Conservation (phyloP, 2,888 invertebrate genomes). For the Drosophila merina region DNA sequence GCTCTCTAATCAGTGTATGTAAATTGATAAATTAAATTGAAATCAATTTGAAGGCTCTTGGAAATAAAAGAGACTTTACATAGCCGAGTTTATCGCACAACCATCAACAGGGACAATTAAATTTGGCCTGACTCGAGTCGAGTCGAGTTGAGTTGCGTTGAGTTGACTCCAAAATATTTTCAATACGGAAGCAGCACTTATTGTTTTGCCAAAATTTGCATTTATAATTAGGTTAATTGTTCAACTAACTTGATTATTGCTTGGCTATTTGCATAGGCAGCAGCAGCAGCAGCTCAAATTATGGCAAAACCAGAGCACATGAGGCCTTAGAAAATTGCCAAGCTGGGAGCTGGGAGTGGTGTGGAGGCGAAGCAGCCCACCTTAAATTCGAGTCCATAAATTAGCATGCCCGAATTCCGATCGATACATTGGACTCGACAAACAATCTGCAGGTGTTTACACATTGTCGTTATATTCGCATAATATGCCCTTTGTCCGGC, state of each 20-base stretch:
- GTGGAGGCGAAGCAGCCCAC: constrained; percentile 17
- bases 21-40: constrained; percentile 47
- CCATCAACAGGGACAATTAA: constrained; percentile 38
- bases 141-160: constrained; percentile 13
- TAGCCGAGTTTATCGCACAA: constrained; percentile 10
- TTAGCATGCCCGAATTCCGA: constrained; percentile 48
- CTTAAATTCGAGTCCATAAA: constrained; percentile 52
- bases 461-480: constrained; percentile 22
- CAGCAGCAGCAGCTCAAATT: constrained; percentile 48
- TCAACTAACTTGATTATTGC: constrained; percentile 67
- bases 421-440: constrained; percentile 36
- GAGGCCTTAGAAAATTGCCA: constrained; percentile 17
- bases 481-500: constrained; percentile 25
- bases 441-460: constrained; percentile 51
- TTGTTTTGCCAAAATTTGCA: constrained; percentile 70
- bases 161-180: constrained; percentile 20
- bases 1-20: constrained; percentile 26
- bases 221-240: constrained; percentile 76
- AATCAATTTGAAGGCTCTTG: constrained; percentile 55
- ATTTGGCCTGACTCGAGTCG: constrained; percentile 30
- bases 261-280: constrained; percentile 65
- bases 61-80: constrained; percentile 18
- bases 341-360: constrained; percentile 1
- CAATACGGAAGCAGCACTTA: constrained; percentile 46
- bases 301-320: constrained; percentile 54